These are phyloP conservation scores for Temnothorax nylanderi DNA, from an alignment of 1,140 invertebrate genomes.

Conservation along the genomic window DNA sequence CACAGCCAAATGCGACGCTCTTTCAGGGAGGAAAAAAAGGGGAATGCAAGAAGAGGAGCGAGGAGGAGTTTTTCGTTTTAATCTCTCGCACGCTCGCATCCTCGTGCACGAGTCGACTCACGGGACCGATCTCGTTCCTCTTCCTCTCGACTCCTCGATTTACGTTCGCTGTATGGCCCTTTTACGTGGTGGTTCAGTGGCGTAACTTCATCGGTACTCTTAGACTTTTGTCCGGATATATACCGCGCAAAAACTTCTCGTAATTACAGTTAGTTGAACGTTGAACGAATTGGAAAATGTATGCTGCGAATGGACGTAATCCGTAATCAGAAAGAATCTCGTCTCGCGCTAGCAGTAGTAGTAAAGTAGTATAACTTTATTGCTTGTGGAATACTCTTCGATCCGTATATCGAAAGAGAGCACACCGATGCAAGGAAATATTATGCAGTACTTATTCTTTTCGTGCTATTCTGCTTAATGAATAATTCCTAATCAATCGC, in stretches of 20 bases:
- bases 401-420: not conserved
- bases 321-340: not conserved
- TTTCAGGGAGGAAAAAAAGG: constrained; percentile 57
- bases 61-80: constrained; percentile 71
- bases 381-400: not conserved
- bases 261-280: not conserved
- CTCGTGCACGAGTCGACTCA: constrained; percentile 66
- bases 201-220: constrained; percentile 5
- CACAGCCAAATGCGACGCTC: constrained; percentile 52
- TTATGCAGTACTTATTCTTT: not conserved
- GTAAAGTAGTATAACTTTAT: not conserved
- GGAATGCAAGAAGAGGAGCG: not conserved
- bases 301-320: not conserved
- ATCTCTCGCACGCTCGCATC: constrained; percentile 67
- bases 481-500: not conserved
- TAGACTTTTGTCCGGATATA: not conserved
- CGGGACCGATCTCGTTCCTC: constrained; percentile 62
- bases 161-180: constrained; percentile 32
- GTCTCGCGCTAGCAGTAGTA: not conserved
- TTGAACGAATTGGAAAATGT: not conserved
- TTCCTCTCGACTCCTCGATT: constrained; percentile 49
- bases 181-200: constrained; percentile 1
- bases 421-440: not conserved
- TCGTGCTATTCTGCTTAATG: not conserved
- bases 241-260: not conserved